Conservation (phyloP, 2,888 invertebrate species). For the Syritta pipiens region DNA sequence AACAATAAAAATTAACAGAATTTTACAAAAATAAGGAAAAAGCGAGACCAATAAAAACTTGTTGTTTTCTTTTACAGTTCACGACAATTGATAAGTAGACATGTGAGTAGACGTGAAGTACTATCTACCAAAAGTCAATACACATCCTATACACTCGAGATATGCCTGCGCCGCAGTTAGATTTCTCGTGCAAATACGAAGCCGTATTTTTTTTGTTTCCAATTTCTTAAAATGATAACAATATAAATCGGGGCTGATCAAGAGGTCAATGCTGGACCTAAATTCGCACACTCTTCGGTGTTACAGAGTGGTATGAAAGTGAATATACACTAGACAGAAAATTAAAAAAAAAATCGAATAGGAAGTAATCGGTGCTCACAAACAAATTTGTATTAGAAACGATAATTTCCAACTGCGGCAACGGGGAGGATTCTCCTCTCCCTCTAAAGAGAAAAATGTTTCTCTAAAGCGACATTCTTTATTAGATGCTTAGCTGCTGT, state of each 20-base stretch:
- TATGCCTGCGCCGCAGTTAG: background rate
- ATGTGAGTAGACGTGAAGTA: too few relatives aligned
- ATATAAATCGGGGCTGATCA: background rate
- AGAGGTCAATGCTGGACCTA: slow-evolving; percentile 8
- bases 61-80: slow-evolving; percentile 2
- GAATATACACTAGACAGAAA: too few relatives aligned
- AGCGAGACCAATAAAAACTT: background rate
- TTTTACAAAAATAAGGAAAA: background rate
- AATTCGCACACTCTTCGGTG: too few relatives aligned
- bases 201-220: background rate
- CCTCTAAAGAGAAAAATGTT: too few relatives aligned
- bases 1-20: background rate
- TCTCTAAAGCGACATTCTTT: too few relatives aligned
- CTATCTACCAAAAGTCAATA: background rate
- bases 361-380: too few relatives aligned
- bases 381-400: too few relatives aligned
- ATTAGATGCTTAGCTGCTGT: too few relatives aligned
- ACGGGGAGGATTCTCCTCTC: too few relatives aligned
- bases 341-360: background rate
- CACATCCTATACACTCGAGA: background rate
- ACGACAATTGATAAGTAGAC: slow-evolving; percentile 5
- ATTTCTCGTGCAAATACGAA: slow-evolving; percentile 1
- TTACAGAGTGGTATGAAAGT: too few relatives aligned
- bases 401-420: too few relatives aligned
- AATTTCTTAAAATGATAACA: slow-evolving; percentile 18